A percentile compares a stretch with the other conserved stretches of the same genome.
Evolutionary conservation across 37 sponge, comb jelly and placozoan genomes (phyloP).

Genomic region (Diacarnus erythraeanus): DNA sequence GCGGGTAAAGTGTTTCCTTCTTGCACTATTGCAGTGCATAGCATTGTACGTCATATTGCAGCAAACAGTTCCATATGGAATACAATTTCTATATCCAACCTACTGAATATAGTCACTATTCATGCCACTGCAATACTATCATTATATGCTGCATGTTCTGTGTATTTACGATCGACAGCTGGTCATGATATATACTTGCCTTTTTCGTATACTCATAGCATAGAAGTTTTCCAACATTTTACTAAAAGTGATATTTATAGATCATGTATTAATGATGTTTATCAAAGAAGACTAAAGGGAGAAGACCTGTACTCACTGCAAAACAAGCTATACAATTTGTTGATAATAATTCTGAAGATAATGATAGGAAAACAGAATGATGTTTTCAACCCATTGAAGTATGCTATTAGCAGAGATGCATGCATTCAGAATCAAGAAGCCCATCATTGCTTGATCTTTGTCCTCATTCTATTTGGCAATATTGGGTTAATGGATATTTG

Average conservation of each 20-base stretch:
- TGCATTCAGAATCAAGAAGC: constrained; percentile 16
- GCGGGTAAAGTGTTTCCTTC: not conserved
- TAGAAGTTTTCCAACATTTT: too few relatives aligned
- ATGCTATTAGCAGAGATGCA: not conserved
- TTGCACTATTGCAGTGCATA: constrained; percentile 21
- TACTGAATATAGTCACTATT: constrained; percentile 19
- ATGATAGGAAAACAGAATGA: constrained; percentile 12
- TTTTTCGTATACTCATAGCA: too few relatives aligned
- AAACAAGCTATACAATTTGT: not conserved
- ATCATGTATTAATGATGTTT: too few relatives aligned
- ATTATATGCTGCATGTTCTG: not conserved
- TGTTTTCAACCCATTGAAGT: constrained; percentile 31
- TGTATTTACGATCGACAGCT: constrained; percentile 13
- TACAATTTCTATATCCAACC: constrained; percentile 26
- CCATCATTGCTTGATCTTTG: constrained; percentile 1
- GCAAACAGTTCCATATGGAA: not conserved
- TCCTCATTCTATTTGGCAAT: not conserved
- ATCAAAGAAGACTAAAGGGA: not conserved
- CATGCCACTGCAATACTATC: constrained; percentile 9
- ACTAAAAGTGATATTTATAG: too few relatives aligned
- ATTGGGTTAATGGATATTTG: not conserved
- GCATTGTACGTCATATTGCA: constrained; percentile 1
- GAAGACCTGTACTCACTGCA: not conserved
- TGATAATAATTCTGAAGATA: not conserved
- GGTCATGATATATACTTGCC: constrained; percentile 29